phyloP scores from a whole-genome alignment of 92 coral and sea anemone species.

The Scolanthus callimorphus region DNA sequence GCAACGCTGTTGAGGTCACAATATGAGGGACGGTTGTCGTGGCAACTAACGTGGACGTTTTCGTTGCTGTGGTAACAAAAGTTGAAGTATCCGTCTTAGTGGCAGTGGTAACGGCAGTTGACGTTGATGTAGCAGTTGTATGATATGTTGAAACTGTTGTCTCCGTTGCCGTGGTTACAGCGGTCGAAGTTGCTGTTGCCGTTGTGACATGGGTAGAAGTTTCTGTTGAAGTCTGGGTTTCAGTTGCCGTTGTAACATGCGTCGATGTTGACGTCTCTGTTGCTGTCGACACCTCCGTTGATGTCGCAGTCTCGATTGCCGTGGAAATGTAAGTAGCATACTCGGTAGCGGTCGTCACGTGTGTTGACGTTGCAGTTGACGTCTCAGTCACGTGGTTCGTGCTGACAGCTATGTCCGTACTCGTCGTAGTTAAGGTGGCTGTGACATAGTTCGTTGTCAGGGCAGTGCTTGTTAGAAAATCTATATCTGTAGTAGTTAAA shows the following conservation, averaged over 20 bases:
- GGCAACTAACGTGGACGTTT: background rate
- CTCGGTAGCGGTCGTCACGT: background rate
- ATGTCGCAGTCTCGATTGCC: background rate
- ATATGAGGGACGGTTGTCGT: background rate
- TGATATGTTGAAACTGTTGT: background rate
- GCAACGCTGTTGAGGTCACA: background rate
- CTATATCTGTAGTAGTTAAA: background rate
- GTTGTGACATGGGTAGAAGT: slow-evolving; percentile 1
- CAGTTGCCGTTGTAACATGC: background rate
- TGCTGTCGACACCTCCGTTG: background rate
- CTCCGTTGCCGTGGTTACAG: background rate
- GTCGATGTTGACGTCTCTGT: background rate
- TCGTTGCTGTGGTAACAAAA: background rate
- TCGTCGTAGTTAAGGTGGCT: background rate
- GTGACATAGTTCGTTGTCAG: background rate
- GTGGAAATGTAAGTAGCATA: background rate
- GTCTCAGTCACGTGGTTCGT: background rate
- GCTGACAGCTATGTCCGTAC: background rate
- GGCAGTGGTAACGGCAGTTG: background rate
- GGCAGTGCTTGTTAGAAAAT: background rate
- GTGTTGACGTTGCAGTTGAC: background rate
- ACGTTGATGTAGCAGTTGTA: background rate
- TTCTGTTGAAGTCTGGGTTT: background rate
- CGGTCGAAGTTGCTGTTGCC: background rate
- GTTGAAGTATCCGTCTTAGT: background rate